phyloP scores from a whole-genome alignment of 2,888 invertebrate species.

The Thumatha senex region DNA sequence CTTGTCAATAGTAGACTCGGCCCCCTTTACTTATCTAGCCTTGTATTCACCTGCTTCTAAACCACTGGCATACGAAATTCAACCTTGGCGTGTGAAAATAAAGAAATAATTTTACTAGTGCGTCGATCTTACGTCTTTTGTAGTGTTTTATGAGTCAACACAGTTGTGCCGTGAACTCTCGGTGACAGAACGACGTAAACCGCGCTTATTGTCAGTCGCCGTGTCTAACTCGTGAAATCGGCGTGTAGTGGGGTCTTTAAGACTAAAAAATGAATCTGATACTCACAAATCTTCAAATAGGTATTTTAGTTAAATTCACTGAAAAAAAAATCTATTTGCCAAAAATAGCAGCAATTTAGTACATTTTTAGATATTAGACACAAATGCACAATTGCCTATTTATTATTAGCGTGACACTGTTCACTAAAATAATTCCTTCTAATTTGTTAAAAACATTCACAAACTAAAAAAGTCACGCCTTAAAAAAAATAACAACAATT shows the following conservation, averaged over 20 bases:
- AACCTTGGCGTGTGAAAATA: slow-evolving; percentile 36
- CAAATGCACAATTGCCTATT: background rate
- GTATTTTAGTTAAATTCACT: background rate
- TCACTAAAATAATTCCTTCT: background rate
- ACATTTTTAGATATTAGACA: background rate
- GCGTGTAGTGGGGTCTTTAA: slow-evolving; percentile 63
- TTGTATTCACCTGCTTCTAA: slow-evolving; percentile 28
- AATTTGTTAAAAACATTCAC: background rate
- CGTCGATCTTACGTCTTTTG: slow-evolving; percentile 38
- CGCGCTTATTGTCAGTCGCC: slow-evolving; percentile 76
- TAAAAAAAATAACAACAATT: slow-evolving; percentile 12
- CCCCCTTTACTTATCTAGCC: slow-evolving; percentile 54
- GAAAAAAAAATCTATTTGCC: background rate
- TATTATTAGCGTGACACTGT: background rate
- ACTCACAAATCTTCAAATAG: slow-evolving; percentile 14
- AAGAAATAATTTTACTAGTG: slow-evolving; percentile 33
- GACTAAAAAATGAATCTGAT: slow-evolving; percentile 37
- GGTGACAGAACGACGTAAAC: slow-evolving; percentile 67
- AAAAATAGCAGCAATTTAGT: background rate
- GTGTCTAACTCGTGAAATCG: slow-evolving; percentile 79
- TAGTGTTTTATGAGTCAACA: slow-evolving; percentile 67
- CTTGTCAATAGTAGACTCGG: too few species aligned
- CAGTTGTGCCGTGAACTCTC: slow-evolving; percentile 63
- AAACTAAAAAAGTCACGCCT: background rate
- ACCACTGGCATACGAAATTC: slow-evolving; percentile 33